Conservation (phyloP, 2,113 vertebrate species). For the Ictalurus furcatus region DNA sequence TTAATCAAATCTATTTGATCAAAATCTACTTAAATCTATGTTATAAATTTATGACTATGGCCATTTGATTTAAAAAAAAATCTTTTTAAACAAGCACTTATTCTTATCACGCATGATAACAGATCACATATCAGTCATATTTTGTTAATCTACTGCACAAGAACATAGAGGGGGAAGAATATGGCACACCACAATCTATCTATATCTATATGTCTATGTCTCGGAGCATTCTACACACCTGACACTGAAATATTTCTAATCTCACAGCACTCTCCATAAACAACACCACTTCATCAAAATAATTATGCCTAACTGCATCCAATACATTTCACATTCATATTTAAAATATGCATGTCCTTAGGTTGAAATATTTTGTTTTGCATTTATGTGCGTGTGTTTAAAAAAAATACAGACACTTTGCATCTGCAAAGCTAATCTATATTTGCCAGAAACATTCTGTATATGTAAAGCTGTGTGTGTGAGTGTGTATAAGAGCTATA, state of each 20-base stretch:
- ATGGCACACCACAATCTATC: not conserved
- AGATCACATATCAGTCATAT: not conserved
- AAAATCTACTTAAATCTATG: not conserved
- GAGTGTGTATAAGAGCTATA: constrained; percentile 6
- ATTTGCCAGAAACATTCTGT: constrained; percentile 14
- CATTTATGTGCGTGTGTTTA: not conserved
- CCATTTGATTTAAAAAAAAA: no score
- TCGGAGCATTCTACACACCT: not conserved
- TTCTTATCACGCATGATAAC: not conserved
- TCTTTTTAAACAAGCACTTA: not conserved
- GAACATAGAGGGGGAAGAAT: not conserved
- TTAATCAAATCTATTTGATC: not conserved
- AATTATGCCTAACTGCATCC: not conserved
- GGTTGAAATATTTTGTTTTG: not conserved
- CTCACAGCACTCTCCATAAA: constrained; percentile 17
- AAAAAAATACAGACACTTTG: not conserved
- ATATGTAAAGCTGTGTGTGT: constrained; percentile 5
- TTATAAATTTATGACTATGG: not conserved
- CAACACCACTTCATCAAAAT: constrained; percentile 2
- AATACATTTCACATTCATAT: not conserved
- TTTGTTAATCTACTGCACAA: not conserved
- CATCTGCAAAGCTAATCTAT: constrained; percentile 30
- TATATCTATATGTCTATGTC: not conserved
- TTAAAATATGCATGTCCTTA: not conserved
- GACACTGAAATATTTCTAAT: constrained; percentile 21